Conservation (phyloP, 92 coral and sea anemone genomes). For the Porites rus region DNA sequence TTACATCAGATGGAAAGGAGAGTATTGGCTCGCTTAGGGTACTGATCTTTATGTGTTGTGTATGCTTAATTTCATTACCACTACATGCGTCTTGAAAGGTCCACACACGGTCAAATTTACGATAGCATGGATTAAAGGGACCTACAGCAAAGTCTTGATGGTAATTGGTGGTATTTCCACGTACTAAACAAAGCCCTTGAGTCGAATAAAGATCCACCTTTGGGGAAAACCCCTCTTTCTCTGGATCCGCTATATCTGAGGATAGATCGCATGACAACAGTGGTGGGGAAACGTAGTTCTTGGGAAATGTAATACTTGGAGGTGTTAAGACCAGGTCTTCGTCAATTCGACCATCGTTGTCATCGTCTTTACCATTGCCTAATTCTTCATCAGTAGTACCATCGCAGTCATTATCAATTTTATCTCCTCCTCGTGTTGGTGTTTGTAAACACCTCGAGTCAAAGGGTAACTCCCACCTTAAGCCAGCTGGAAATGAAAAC, state of each 20-base stretch:
- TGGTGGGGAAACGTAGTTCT: not conserved
- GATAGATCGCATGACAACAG: not conserved
- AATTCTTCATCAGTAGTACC: slow-evolving; percentile 87
- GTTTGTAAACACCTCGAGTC: slow-evolving; percentile 17
- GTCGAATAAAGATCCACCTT: slow-evolving; percentile 33
- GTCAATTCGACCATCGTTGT: slow-evolving; percentile 82
- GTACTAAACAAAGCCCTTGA: slow-evolving; percentile 68
- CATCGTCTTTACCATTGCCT: slow-evolving; percentile 81
- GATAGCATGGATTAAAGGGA: slow-evolving; percentile 23
- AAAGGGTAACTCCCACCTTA: slow-evolving; percentile 20
- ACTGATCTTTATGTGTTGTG: slow-evolving; percentile 62
- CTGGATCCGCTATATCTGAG: not conserved
- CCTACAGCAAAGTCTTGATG: slow-evolving; percentile 16
- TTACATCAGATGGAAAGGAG: slow-evolving; percentile 59
- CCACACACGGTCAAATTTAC: slow-evolving; percentile 71
- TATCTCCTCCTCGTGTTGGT: slow-evolving; percentile 72
- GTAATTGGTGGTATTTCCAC: slow-evolving; percentile 51
- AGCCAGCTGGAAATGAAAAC: slow-evolving; percentile 83
- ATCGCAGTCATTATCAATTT: slow-evolving; percentile 92
- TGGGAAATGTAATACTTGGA: slow-evolving; percentile 38
- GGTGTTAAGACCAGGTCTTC: slow-evolving; percentile 80
- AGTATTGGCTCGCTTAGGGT: slow-evolving; percentile 59
- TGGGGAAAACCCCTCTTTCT: slow-evolving; percentile 3
- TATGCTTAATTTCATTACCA: slow-evolving; percentile 58
- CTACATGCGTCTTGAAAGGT: slow-evolving; percentile 72